Evolutionary conservation across 2,888 invertebrate genomes (phyloP).

Genomic region (Lycocerus yunnanus): DNA sequence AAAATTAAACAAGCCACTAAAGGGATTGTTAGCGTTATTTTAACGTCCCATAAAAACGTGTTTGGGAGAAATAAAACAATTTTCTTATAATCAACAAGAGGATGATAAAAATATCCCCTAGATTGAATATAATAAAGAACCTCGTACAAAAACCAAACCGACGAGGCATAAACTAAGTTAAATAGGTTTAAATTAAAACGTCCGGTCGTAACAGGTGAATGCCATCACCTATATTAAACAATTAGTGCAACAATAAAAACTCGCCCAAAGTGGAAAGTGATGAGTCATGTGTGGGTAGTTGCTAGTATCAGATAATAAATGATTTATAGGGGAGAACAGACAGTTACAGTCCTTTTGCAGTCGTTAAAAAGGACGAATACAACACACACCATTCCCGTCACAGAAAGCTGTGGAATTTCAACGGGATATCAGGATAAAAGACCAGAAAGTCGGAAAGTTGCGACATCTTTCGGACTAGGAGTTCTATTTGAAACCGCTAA

Average conservation of each 20-base stretch:
- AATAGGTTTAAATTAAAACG: slow-evolving; percentile 42
- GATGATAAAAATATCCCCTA: slow-evolving; percentile 4
- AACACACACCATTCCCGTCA: slow-evolving; percentile 20
- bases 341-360: slow-evolving; percentile 21
- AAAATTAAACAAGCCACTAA: slow-evolving; percentile 2
- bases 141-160: slow-evolving; percentile 22
- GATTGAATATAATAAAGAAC: slow-evolving; percentile 23
- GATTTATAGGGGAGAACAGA: slow-evolving; percentile 29
- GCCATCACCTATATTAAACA: slow-evolving; percentile 35
- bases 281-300: slow-evolving; percentile 33
- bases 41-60: background rate
- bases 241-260: slow-evolving; percentile 34
- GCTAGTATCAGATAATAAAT: slow-evolving; percentile 32
- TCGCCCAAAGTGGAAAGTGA: slow-evolving; percentile 33
- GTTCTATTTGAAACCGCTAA: slow-evolving; percentile 49
- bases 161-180: slow-evolving; percentile 30
- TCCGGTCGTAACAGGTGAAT: slow-evolving; percentile 42
- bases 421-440: slow-evolving; percentile 24
- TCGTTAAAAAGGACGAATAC: slow-evolving; percentile 28
- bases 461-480: slow-evolving; percentile 50
- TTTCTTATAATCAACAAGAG: background rate
- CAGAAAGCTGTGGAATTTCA: slow-evolving; percentile 29
- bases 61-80: background rate
- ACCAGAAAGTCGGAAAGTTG: slow-evolving; percentile 39
- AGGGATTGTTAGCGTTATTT: background rate